Evolutionary conservation across 2,113 vertebrate species (phyloP), one percentile per base, ranked within the genome.

Genomic region (Brachionichthys hirsutus): DNA sequence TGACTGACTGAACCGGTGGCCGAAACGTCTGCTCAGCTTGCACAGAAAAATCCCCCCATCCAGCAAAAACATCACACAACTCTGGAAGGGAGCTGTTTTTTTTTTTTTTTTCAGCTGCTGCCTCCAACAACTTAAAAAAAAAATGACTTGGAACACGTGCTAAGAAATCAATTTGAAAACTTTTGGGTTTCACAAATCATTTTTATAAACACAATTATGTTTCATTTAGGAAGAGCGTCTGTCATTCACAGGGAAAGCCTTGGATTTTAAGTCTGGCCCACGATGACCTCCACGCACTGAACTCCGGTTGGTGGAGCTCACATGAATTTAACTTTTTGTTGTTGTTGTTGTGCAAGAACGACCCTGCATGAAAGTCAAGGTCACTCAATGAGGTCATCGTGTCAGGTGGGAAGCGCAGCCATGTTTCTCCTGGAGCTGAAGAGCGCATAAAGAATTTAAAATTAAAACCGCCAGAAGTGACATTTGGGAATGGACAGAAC

Each of bases 51-150:
- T 83, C 62, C 82, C 83, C 86, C 83, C 83, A 82, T 90, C 87
- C 88, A 90, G 88, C 84, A 91, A 87, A 91, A 91, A 92, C 87
- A 90, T 78, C 78, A 82, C 75, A 76, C 73, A 81, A 75, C 79
- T 81, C 74, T 77, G 74, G 73, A 79, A 60, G 46, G 51, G 22
- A 30, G 8, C n/a, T n/a, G n/a, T 15, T 68, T 70, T 66, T 54
- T 45, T 60, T 56, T 57, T 35, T 24, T 47, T 36, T 16, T 46
- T 19, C 38, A 60, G 52, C 63, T 77, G 67, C 82, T 77, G 77
- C 78, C 70, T 80, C 83, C 74, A 81, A 83, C 82, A 79, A 54
- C 68, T 83, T 78, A 65, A 81, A 88, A 71, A 84, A 83, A 72
- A n/a, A n/a, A n/a, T n/a, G 14, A 75, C 58, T 80, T 73, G 51